A percentile compares a stretch with the other conserved stretches of the same genome.
Conservation (phyloP, 2,888 invertebrate genomes). For the Ecdyonurus torrentis region DNA sequence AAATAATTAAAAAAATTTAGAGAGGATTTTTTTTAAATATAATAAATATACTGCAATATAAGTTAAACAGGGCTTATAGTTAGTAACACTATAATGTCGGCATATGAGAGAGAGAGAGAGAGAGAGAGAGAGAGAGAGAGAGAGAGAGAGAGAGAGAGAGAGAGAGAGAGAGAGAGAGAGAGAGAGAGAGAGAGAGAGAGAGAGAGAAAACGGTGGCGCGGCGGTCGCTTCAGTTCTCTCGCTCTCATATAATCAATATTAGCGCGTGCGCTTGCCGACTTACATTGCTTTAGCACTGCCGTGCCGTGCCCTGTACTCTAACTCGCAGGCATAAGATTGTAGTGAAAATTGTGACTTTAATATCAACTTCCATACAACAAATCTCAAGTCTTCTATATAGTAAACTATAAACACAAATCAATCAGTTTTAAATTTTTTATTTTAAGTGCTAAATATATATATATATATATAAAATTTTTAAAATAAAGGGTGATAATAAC, state of each 20-base stretch:
- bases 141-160: neutral
- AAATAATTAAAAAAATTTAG: too few species aligned
- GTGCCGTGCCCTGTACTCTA: neutral
- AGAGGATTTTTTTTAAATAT: too few species aligned
- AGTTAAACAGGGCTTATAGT: too few species aligned
- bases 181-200: neutral
- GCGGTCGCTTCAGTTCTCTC: neutral
- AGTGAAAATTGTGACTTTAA: neutral
- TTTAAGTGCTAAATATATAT: neutral
- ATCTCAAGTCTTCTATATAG: neutral
- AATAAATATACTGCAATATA: too few species aligned
- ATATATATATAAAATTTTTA: too few species aligned
- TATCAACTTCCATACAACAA: neutral
- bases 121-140: neutral
- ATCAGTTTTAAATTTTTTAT: neutral
- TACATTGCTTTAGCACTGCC: conserved; percentile 19
- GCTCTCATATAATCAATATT: conserved; percentile 23
- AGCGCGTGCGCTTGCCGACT: conserved; percentile 18
- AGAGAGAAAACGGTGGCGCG: neutral
- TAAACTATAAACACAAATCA: too few species aligned
- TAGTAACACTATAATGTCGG: neutral
- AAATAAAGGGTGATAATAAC: too few species aligned
- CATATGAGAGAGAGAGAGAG: neutral
- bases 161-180: conserved; percentile 1
- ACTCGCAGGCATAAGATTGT: neutral